Percentiles rank a stretch among this genome's conserved stretches.
phyloP scores from a whole-genome alignment of 2,797 vertebrate species.

The Perodicticus potto region DNA sequence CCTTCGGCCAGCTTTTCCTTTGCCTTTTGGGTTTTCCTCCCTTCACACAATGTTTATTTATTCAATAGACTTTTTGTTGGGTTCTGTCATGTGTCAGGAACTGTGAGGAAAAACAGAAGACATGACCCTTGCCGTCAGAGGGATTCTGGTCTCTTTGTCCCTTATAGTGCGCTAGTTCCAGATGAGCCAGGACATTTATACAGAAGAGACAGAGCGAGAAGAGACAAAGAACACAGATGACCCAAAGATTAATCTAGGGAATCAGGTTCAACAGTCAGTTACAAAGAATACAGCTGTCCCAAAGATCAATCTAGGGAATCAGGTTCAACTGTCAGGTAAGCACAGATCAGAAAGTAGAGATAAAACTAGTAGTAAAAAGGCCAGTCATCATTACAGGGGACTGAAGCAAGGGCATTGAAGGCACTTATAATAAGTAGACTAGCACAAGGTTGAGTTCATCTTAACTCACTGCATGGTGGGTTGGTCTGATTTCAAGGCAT shows the following conservation, averaged over 20 bases:
- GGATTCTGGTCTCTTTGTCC: neutral
- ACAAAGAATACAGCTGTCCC: neutral
- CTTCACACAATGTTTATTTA: neutral
- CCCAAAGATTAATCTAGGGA: conserved; percentile 30
- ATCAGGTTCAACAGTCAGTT: neutral
- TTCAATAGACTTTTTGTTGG: neutral
- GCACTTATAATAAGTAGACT: neutral
- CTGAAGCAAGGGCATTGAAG: neutral
- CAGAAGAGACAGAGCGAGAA: neutral
- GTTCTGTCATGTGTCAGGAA: neutral
- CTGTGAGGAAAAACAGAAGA: conserved; percentile 6
- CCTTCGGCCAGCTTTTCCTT: neutral
- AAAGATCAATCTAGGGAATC: conserved; percentile 22
- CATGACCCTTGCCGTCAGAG: neutral
- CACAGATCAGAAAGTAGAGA: conserved; percentile 43
- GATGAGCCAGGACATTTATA: neutral
- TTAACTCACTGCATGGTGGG: neutral
- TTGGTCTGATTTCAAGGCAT: conserved; percentile 4
- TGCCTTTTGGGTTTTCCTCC: neutral
- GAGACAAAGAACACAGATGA: neutral
- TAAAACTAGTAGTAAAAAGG: neutral
- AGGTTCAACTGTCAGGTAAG: neutral
- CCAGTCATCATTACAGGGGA: neutral
- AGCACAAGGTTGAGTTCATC: neutral
- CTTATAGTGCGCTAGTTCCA: neutral